These are phyloP conservation scores for Aphelocoma coerulescens DNA, from an alignment of 2,113 vertebrate species.

Conservation along the genomic window DNA sequence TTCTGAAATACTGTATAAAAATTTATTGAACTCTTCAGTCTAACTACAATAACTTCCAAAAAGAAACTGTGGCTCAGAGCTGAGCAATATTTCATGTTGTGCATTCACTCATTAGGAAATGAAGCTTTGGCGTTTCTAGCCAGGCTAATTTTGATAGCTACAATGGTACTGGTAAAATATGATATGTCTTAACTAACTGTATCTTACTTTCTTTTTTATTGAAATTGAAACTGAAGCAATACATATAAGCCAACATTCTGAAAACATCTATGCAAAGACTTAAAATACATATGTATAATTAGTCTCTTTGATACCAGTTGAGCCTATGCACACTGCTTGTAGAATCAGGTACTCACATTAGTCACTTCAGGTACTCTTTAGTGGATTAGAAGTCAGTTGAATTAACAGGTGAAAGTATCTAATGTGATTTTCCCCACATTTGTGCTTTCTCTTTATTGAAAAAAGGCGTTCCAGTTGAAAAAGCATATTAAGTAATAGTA, in stretches of 20 bases:
- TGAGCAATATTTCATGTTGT: neutral
- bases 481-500: neutral
- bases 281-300: neutral
- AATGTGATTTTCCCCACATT: neutral
- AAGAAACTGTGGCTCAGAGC: neutral
- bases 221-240: conserved; percentile 11
- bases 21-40: neutral
- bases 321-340: neutral
- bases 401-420: neutral
- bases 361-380: neutral
- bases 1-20: conserved; percentile 21
- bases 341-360: neutral
- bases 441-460: conserved; percentile 15
- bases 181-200: neutral
- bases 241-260: neutral
- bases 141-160: neutral
- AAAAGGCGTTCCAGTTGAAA: neutral
- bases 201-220: neutral
- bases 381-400: neutral
- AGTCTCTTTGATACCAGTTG: neutral
- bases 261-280: neutral
- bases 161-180: neutral
- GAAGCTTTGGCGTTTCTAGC: neutral
- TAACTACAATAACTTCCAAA: neutral
- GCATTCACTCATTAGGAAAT: neutral